Base-by-base conservation (phyloP, 1,140 invertebrate species). In the Euglossa dilemma region DNA sequence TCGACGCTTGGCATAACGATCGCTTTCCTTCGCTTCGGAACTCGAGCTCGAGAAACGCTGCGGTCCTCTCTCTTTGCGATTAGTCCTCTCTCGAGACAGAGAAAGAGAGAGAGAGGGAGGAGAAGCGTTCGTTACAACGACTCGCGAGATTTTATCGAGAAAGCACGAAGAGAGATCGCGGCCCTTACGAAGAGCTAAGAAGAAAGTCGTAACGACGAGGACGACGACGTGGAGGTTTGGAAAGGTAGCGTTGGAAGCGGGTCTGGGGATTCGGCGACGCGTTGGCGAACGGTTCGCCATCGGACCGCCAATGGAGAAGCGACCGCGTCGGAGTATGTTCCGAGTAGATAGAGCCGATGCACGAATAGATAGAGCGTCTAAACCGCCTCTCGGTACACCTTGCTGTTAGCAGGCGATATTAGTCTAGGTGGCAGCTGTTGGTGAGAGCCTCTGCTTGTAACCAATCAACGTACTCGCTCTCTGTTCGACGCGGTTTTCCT, bases 401-500 rank as follows among this genome's bases (percentile, higher is more conserved):
- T 87, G 77, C 85, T 61, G 86, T 81, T 87, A 87, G 77, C 86
- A 59, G 45, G n/a, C 82, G 86, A 87, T 88, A 87, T 88, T 87
- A 83, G 82, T 87, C 79, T 87, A 89, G 87, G 87, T 89, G 87
- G 83, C 87, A 88, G 87, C 80, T 88, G 86, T 84, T 85, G 86
- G 76, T 67, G 88, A 89, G 84, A 83, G 78, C 83, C 86, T 82
- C 70, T 61, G 64, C 87, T 89, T 80, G 75, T 85, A 89, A 83
- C 86, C 87, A 88, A 88, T 88, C 87, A 85, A 85, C 85, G 75
- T 77, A 63, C 59, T 79, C 83, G 67, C 54, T 80, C 69, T 87
- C 59, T 63, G 23, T 67, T 78, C 85, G 72, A 82, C 81, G 77
- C 56, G 64, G 72, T 66, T 85, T 79, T 64, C 83, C 54, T 43